Conservation (phyloP, 2,888 invertebrate species). For the Phortica magna region DNA sequence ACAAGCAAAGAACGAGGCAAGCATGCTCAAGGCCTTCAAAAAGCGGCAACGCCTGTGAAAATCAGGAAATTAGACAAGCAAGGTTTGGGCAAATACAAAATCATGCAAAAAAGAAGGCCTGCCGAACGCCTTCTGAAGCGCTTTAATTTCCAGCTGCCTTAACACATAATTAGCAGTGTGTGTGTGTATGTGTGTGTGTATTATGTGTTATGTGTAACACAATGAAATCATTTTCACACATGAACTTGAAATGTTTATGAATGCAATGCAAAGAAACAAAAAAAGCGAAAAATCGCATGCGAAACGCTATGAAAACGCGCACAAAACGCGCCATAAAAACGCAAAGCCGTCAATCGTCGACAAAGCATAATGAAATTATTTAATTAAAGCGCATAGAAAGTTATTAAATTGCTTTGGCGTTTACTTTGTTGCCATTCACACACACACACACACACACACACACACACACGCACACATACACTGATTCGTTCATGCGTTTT, state of each 20-base stretch:
- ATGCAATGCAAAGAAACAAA: neutral
- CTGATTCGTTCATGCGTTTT: neutral
- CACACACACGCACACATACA: constrained; percentile 29
- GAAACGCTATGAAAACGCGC: neutral
- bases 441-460: constrained; percentile 34
- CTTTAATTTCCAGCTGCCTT: too few species aligned
- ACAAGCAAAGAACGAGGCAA: too few species aligned
- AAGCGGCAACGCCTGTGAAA: too few species aligned
- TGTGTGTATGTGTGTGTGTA: too few species aligned
- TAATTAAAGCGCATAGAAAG: constrained; percentile 38
- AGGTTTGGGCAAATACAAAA: too few species aligned
- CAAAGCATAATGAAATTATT: constrained; percentile 46
- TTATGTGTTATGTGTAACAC: neutral
- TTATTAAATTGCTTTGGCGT: constrained; percentile 1
- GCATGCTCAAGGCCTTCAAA: too few species aligned
- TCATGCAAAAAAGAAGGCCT: too few species aligned
- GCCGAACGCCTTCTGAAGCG: too few species aligned
- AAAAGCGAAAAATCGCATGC: neutral
- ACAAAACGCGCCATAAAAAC: neutral
- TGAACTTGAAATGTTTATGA: neutral
- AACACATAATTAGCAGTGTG: too few species aligned
- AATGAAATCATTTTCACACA: neutral
- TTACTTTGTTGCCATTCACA: constrained; percentile 17
- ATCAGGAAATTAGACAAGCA: too few species aligned
- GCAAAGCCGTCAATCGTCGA: neutral